Conservation (phyloP, 1,140 invertebrate genomes). For the Xylocopa sonorina region DNA sequence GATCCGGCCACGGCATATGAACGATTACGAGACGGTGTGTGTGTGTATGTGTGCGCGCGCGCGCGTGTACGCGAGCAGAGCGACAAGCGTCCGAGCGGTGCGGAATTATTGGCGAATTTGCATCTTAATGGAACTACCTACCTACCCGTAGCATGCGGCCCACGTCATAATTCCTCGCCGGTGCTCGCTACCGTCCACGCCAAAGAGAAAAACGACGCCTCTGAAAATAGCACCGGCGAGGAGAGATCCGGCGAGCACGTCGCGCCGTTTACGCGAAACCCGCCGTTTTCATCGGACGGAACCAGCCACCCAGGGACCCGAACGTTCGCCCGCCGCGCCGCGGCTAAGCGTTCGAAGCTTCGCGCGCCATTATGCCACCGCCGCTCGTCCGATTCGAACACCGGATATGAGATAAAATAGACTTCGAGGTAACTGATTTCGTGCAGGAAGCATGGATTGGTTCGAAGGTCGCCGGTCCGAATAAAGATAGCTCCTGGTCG, state of each 20-base stretch:
- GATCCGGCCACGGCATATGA: constrained; percentile 56
- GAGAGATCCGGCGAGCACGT: constrained; percentile 27
- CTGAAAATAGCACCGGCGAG: constrained; percentile 58
- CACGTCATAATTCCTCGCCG: constrained; percentile 76
- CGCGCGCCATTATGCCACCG: neutral
- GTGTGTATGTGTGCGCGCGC: no score
- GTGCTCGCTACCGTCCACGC: constrained; percentile 65
- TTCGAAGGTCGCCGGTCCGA: no score
- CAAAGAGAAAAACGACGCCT: constrained; percentile 62
- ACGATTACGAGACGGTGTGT: constrained; percentile 63
- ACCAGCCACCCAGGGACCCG: neutral
- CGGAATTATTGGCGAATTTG: constrained; percentile 81
- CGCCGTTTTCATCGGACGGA: constrained; percentile 25
- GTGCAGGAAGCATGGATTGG: neutral
- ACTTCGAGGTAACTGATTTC: no score
- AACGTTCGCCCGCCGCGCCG: neutral
- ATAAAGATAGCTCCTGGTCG: no score
- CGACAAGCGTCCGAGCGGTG: constrained; percentile 74
- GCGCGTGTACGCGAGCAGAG: constrained; percentile 64
- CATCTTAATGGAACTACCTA: constrained; percentile 81
- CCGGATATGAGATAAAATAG: neutral
- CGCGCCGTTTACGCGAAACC: constrained; percentile 55
- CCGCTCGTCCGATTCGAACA: neutral
- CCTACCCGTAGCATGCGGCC: constrained; percentile 63
- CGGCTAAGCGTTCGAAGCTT: no score